Evolutionary conservation across 92 coral and sea anemone genomes (phyloP), one percentile per base, ranked within the genome.

Genomic region (Phenganax subtilis): DNA sequence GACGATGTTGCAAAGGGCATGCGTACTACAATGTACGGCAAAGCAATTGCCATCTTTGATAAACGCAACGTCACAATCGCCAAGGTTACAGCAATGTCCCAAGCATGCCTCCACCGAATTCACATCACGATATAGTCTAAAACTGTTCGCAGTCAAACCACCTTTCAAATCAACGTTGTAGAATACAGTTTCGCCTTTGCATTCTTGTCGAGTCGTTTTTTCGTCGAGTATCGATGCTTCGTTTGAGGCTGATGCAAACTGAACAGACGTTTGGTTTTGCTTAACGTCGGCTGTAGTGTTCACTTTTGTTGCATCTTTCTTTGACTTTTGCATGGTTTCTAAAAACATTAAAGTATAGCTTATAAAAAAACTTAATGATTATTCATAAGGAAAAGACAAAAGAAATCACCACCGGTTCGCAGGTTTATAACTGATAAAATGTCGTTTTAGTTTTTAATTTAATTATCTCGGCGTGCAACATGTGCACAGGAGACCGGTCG

Each of bases 51-150:
- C 81, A 10, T 83, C 87, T 74, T 87, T 86, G 61, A 94, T 30
- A 87, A 94, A 81, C 9, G 96, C 97, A 37, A 94, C 63, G 51
- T 94, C 96, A 82, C 98, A 94, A 0, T 84, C 90, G 3, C 84
- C 90, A 30, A 88, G 87, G 10, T 81, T 87, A 68, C 98, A 94
- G 75, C 98, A 94, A 76, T 79, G 84, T 30, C 85, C 86, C 9
- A 94, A 86, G 51, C 98, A 94, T 30, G 87, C 82, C 6, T 91
- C 85, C 98, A 94, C 90, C 62, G 82, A 64, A 15, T 54, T 65
- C 11, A 86, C 93, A 10, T 9, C 77, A 0, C 90, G 71, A 7
- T 84, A 81, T 10, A 85, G 85, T 44, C 89, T 90, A 54, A 91
- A 83, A 57, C 81, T 89, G 28, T 93, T 96, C 1, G 94, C 93